Evolutionary conservation across 2,113 vertebrate genomes (phyloP).

Genomic region (Xiphias gladius): DNA sequence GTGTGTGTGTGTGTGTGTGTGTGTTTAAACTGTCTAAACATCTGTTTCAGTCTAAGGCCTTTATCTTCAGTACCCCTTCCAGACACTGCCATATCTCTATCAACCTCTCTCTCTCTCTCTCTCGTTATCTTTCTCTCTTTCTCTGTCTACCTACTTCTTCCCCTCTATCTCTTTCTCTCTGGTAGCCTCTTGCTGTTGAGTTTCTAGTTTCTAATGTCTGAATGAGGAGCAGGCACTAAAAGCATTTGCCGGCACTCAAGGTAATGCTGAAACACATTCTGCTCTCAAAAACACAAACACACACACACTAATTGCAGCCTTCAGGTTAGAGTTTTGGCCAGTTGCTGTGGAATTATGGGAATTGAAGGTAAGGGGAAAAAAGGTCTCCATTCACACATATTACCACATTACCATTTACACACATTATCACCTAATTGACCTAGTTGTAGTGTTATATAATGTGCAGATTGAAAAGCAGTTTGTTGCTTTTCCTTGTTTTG

Average conservation of each 20-base stretch:
- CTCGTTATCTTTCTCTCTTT: neutral
- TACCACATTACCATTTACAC: too few species aligned
- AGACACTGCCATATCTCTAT: constrained; percentile 51
- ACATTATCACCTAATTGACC: neutral
- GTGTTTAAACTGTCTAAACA: neutral
- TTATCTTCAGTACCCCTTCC: neutral
- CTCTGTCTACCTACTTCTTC: constrained; percentile 14
- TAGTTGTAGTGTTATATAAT: neutral
- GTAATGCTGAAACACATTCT: constrained; percentile 51
- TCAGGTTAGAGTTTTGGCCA: constrained; percentile 24
- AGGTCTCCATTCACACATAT: neutral
- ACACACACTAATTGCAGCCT: constrained; percentile 44
- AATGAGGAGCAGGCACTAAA: constrained; percentile 54
- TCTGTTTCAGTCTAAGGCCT: too few species aligned
- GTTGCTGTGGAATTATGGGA: constrained; percentile 43
- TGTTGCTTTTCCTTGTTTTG: constrained; percentile 5
- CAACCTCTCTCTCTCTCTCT: neutral
- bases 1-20: neutral
- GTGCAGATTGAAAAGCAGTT: neutral
- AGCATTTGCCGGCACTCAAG: constrained; percentile 64
- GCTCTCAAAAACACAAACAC: neutral
- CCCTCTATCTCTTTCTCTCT: constrained; percentile 19
- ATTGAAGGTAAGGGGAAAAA: constrained; percentile 14
- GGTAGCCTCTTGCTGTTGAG: constrained; percentile 45
- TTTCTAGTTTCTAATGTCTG: constrained; percentile 66